Evolutionary conservation across 1,140 invertebrate genomes (phyloP), one percentile per base, ranked within the genome.

Genomic region (Onthophagus taurus): DNA sequence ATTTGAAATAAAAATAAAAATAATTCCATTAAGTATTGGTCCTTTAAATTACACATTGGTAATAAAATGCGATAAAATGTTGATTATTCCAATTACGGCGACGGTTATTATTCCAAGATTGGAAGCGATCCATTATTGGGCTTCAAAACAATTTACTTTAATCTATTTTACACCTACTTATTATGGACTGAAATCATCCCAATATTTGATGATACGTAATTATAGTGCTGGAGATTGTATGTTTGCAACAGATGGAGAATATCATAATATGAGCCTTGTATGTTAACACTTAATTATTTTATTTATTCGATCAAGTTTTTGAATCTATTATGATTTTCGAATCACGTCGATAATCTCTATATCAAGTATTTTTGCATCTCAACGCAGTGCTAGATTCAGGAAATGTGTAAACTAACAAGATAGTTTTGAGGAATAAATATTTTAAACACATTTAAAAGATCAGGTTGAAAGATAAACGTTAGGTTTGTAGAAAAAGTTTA

Each of bases 121-220:
- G 6, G 21, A 3, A 8, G 21, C 53, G 1, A 26, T 43, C 2
- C 50, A 53, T 31, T 14, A 12, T 13, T 29, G 30, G 9, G 29
- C 47, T 1, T 38, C 35, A 31, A 21, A 33, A 17, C 39, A 49
- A 20, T 44, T 57, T 17, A 42, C 47, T n/a, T 20, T 59, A n/a
- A 19, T 59, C 3, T 41, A 42, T 29, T 59, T 57, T 31, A 47
- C 54, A 1, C 50, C 20, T 12, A 55, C 53, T 4, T 59, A 57
- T 26, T 43, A 49, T 12, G 54, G 54, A 11, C 36, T 49, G 9
- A 13, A 18, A 7, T 21, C 30, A 11, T 45, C 31, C 4, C 33
- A 44, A 33, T 47, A 45, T 8, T 16, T 59, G 3, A 20, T 57
- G 3, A 42, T 59, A 4, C 26, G 46, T 35, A 59, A 59, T 47